Evolutionary conservation across 1,140 invertebrate species (phyloP), one percentile per base, ranked within the genome.

Genomic region (Drosophila arawakana): DNA sequence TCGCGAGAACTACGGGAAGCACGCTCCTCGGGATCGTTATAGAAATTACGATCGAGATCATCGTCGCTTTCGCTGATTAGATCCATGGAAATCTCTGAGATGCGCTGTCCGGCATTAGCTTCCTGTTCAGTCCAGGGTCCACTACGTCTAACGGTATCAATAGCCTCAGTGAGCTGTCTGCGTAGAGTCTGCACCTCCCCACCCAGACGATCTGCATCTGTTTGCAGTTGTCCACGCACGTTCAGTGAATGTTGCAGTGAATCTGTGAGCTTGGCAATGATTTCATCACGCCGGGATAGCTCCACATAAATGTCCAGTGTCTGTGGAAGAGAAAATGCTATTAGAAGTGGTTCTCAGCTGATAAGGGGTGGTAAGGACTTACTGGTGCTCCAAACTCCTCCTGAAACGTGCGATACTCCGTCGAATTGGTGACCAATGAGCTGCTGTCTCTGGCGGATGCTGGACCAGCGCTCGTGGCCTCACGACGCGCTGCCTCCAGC

Each of bases 101-200:
- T 60, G 9, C 90, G 83, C 73, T 91, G 83, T 0, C 83, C 81
- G 3, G 68, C 69, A 75, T 82, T 78, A 18, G 57, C 93, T 79
- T 90, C 93, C 88, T 77, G 93, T 83, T 68, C 93, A 47, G 61
- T 92, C 76, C 77, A 84, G 0, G 59, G 58, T 1, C 43, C 55
- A 91, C 15, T 92, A 62, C 80, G 78, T 7, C 79, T 93, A 69
- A 44, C 91, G 52, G 49, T 91, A 62, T 85, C 81, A 0, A 94
- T 91, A 1, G 93, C 93, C 57, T 95, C 94, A 18, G 93, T 93
- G 0, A 95, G 88, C 50, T 93, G 92, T 65, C 94, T 93, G 34
- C 95, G 94, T 13, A 96, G 79, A 11, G 94, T 92, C 1, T 94
- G 92, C 13, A 96, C 94, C 81, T 96, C 95, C 1, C 93, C 92